Percentiles rank a stretch among this genome's conserved stretches.
Evolutionary conservation across 2,797 vertebrate species (phyloP).

Genomic region (Rhodeus uyekii): DNA sequence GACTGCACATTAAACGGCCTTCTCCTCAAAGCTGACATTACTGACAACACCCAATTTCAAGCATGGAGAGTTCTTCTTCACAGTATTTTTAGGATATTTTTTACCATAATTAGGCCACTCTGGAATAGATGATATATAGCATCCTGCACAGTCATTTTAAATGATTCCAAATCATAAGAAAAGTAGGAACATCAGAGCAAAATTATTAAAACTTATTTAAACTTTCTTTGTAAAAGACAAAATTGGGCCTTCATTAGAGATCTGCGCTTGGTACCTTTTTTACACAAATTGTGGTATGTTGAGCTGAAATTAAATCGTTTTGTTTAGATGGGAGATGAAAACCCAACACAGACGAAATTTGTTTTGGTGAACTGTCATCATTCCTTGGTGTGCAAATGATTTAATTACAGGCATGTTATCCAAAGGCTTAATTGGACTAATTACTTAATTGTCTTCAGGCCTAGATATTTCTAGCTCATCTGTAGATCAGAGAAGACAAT

Average conservation of each 20-base stretch:
- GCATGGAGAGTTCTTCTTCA: slow-evolving; percentile 31
- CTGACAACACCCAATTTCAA: slow-evolving; percentile 25
- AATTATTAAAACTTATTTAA: too few relatives aligned
- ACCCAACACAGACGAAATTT: background rate
- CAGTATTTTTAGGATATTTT: slow-evolving; percentile 7
- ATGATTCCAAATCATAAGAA: slow-evolving; percentile 14
- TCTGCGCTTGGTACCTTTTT: background rate
- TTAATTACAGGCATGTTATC: slow-evolving; percentile 35
- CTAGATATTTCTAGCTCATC: slow-evolving; percentile 31
- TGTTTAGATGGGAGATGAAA: background rate
- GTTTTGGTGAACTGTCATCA: slow-evolving; percentile 7
- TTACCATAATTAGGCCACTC: slow-evolving; percentile 38
- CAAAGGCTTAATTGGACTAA: slow-evolving; percentile 30
- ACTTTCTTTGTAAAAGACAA: background rate
- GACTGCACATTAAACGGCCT: slow-evolving; percentile 24
- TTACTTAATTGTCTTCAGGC: slow-evolving; percentile 31
- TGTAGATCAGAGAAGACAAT: slow-evolving; percentile 24
- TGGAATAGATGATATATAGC: slow-evolving; percentile 32
- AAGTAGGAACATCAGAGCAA: background rate
- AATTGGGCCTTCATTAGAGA: background rate
- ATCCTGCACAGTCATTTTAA: background rate
- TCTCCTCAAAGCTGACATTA: slow-evolving; percentile 29
- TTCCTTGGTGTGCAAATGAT: slow-evolving; percentile 6
- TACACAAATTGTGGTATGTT: background rate
- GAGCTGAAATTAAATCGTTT: background rate